Percentiles rank a stretch among this genome's conserved stretches.
Conservation (phyloP, 2,113 vertebrate genomes). For the Bos taurus region DNA sequence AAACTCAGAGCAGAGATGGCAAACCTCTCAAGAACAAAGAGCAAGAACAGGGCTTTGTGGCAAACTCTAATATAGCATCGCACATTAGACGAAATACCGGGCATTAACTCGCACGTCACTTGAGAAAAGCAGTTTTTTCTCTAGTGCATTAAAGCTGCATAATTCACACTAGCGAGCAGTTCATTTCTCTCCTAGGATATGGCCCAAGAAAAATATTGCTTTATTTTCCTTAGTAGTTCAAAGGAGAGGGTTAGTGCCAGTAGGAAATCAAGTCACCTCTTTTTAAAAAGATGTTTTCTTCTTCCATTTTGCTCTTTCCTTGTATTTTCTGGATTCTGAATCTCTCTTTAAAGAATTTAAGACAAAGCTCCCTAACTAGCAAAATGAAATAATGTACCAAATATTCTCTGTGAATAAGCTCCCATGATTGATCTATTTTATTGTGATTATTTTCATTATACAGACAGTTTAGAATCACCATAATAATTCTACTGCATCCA, state of each 20-base stretch:
- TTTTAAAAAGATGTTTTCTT: constrained; percentile 28
- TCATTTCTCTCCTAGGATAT: not conserved
- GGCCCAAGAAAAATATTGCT: constrained; percentile 56
- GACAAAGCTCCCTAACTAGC: not conserved
- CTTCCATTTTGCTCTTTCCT: not conserved
- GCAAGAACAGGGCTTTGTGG: not conserved
- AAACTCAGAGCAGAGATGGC: not conserved
- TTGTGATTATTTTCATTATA: not conserved
- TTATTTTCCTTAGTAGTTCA: constrained; percentile 59
- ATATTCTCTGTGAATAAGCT: not conserved
- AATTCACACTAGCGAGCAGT: not conserved
- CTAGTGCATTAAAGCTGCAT: not conserved
- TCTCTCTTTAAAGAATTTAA: constrained; percentile 9
- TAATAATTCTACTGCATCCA: not conserved
- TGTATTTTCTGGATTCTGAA: not conserved
- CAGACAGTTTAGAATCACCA: not conserved
- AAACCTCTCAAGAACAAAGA: not conserved
- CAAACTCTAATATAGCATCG: not conserved
- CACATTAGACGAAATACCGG: not conserved
- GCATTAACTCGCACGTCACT: not conserved
- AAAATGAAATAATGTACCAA: not conserved
- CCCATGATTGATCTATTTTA: not conserved
- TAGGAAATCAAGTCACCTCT: constrained; percentile 25
- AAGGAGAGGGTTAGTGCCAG: not conserved
- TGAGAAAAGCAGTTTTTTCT: not conserved